Conservation (phyloP, 2,888 invertebrate species). For the Monochamus alternatus region DNA sequence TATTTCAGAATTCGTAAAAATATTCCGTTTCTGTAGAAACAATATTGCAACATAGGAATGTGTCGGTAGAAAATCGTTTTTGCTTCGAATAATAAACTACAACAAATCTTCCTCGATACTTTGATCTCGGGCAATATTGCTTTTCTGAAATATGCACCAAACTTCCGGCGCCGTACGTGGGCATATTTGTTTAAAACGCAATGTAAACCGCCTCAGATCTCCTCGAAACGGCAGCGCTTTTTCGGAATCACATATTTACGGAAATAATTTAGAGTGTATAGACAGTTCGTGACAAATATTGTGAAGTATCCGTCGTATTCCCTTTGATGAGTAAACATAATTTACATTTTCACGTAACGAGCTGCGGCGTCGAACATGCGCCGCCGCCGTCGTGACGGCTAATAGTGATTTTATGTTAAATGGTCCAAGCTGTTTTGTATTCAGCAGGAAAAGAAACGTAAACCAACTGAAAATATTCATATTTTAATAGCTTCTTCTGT, state of each 20-base stretch:
- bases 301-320: constrained; percentile 17
- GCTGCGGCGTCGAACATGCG: no score
- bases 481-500: not conserved
- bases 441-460: not conserved
- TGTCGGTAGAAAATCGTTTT: not conserved
- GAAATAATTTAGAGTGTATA: constrained; percentile 10
- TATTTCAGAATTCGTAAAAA: no score
- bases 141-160: constrained; percentile 3
- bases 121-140: constrained; percentile 4
- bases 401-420: constrained; percentile 3
- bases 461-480: not conserved
- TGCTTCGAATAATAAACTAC: not conserved
- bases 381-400: not conserved
- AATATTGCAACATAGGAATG: not conserved
- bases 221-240: not conserved
- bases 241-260: constrained; percentile 18
- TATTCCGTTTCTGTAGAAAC: not conserved
- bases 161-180: constrained; percentile 18
- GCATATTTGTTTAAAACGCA: constrained; percentile 23
- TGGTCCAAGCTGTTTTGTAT: not conserved
- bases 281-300: constrained; percentile 15
- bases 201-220: constrained; percentile 12
- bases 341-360: constrained; percentile 14
- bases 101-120: not conserved
- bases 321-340: constrained; percentile 14